Evolutionary conservation across 2,888 invertebrate species (phyloP), one percentile per base, ranked within the genome.

Genomic region (Papilio elwesi): DNA sequence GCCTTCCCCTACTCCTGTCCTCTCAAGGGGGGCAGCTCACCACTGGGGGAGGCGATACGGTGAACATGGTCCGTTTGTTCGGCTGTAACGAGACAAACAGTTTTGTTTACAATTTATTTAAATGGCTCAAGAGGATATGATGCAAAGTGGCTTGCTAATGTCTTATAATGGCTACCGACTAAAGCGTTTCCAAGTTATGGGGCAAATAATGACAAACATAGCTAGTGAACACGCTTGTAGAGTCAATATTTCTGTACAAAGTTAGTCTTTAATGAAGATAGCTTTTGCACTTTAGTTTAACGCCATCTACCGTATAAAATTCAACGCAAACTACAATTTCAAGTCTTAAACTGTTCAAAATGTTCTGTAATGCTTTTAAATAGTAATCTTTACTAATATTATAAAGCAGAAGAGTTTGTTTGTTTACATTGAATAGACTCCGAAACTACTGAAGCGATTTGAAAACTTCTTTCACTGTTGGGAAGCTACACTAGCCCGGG

Each of bases 1-100:
- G 74, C 67, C 76, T 70, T 72, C 71, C 72, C 71, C 69, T 75
- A 69, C 71, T 70, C n/a, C 59, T 13, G 36, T 13, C 59, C 59
- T 59, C 12, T 59, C 38, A 2, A 26, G 38, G 73, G 76, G 75
- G 48, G 67, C 4, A 49, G 48, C 59, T 68, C 79, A 66, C 72
- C 72, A 57, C 75, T 66, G 15, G 69, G 51, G 71, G 67, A 68
- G 67, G 74, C 71, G 6, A 57, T 63, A 73, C 13, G 43, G 10
- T 11, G 62, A 59, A 62, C 26, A 15, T 51, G 15, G 6, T 48
- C 13, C 48, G 72, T 64, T 16, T 68, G 72, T 71, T 36, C 26
- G 70, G 70, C 48, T 63, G 70, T 76, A 52, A 55, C 43, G 16
- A 70, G 36, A 68, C 59, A 71, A 52, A 69, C 62, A 11, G n/a